Conservation (phyloP, 1,140 invertebrate genomes). For the Protaetia brevitarsis region DNA sequence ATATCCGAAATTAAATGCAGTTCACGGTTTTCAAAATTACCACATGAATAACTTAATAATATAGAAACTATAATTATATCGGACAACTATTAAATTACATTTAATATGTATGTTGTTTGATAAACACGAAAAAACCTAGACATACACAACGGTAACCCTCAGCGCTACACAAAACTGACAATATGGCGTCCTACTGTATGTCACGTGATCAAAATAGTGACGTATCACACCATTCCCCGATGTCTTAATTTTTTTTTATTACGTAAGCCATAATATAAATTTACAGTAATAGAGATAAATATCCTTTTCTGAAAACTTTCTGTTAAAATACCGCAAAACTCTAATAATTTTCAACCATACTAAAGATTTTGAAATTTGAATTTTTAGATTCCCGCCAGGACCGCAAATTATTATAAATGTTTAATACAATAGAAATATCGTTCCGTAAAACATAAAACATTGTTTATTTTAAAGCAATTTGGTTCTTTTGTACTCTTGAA, state of each 20-base stretch:
- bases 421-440: background rate
- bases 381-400: conserved; percentile 30
- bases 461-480: background rate
- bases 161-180: conserved; percentile 50
- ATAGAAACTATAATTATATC: background rate
- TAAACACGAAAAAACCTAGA: conserved; percentile 32
- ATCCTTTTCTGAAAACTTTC: background rate
- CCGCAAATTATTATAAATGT: background rate
- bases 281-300: conserved; percentile 24
- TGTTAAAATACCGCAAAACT: background rate
- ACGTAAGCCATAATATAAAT: conserved; percentile 39
- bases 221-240: conserved; percentile 43
- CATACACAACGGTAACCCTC: conserved; percentile 48
- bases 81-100: background rate
- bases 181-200: conserved; percentile 53
- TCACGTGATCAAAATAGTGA: conserved; percentile 55
- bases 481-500: too few species aligned
- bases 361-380: conserved; percentile 3
- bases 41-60: conserved; percentile 24
- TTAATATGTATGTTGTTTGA: conserved; percentile 5
- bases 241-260: conserved; percentile 46
- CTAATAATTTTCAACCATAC: background rate
- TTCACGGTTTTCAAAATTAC: conserved; percentile 46
- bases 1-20: conserved; percentile 45
- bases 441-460: too few species aligned